Base-by-base conservation (phyloP, 2,888 invertebrate species). In the Masnerella sp. region DNA sequence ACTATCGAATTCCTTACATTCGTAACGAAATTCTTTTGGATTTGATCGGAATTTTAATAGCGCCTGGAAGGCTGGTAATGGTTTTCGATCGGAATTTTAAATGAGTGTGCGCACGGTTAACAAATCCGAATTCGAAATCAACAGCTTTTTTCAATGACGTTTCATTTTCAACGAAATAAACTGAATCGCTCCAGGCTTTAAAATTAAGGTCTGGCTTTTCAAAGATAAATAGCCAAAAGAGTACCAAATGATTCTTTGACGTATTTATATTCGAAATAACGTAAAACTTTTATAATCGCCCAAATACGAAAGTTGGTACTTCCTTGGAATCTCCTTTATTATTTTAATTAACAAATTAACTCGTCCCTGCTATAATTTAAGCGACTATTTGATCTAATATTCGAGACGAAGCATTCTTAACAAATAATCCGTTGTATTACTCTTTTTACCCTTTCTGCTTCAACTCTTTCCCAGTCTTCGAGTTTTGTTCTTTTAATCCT, bases 401-500 rank as follows among this genome's bases (percentile, higher is more conserved):
- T 25, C 7, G 5, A 4, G 25, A 25, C 25, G 25, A 38, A 38
- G 7, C 36, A 14, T 36, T 14, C 18, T 45, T 28, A 28, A 45
- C 45, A 28, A 28, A 45, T 45, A 25, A 45, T 11, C 25, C 28
- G 15, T 15, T 45, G 28, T 28, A 25, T 28, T 45, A 15, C 14
- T 45, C n/a, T 42, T 7, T n/a, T n/a, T n/a, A n/a, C n/a, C n/a
- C n/a, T n/a, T n/a, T n/a, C n/a, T n/a, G n/a, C n/a, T n/a, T n/a
- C n/a, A n/a, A n/a, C n/a, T n/a, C n/a, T n/a, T 42, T 28, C 28
- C 9, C 38, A 20, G 20, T 9, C 15, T 15, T 15, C 30, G 30
- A 47, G 30, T 32, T 47, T 28, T 5, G 47, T 47, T 17, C 47
- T 47, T 30, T 47, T 30, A 47, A 30, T 47, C 47, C 17, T 47